Evolutionary conservation across 2,888 invertebrate genomes (phyloP).

Genomic region (Labia minor): DNA sequence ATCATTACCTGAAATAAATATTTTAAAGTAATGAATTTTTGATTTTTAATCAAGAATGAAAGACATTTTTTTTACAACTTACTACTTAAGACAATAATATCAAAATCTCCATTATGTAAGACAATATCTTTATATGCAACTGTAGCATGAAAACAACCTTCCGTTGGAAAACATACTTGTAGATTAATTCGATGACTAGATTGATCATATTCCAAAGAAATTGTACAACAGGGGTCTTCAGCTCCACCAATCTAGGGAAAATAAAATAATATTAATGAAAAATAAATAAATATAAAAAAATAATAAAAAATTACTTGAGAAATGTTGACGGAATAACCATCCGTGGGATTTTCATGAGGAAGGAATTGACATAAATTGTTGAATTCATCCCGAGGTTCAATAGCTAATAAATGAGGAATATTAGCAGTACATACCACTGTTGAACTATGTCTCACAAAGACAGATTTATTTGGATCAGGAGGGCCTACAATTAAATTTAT

Average conservation of each 20-base stretch:
- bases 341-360: slow-evolving; percentile 45
- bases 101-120: slow-evolving; percentile 81
- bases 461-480: slow-evolving; percentile 70
- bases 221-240: slow-evolving; percentile 25
- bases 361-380: slow-evolving; percentile 68
- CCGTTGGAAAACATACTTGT: slow-evolving; percentile 63
- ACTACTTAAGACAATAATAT: slow-evolving; percentile 83
- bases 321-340: slow-evolving; percentile 41
- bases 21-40: neutral
- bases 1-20: slow-evolving; percentile 52
- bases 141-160: slow-evolving; percentile 71
- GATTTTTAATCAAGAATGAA: too few relatives aligned
- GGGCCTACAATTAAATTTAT: slow-evolving; percentile 43
- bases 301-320: slow-evolving; percentile 8
- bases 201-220: slow-evolving; percentile 61
- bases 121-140: slow-evolving; percentile 63
- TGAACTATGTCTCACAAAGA: slow-evolving; percentile 70
- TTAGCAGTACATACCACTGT: slow-evolving; percentile 75
- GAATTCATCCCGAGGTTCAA: slow-evolving; percentile 86
- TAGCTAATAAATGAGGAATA: slow-evolving; percentile 61
- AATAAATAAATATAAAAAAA: slow-evolving; percentile 16
- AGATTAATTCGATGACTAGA: slow-evolving; percentile 67
- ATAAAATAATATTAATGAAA: slow-evolving; percentile 19
- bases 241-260: slow-evolving; percentile 48
- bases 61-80: slow-evolving; percentile 39